These are phyloP conservation scores for Sesamia nonagrioides DNA, from an alignment of 1,140 invertebrate species.

Conservation along the genomic window DNA sequence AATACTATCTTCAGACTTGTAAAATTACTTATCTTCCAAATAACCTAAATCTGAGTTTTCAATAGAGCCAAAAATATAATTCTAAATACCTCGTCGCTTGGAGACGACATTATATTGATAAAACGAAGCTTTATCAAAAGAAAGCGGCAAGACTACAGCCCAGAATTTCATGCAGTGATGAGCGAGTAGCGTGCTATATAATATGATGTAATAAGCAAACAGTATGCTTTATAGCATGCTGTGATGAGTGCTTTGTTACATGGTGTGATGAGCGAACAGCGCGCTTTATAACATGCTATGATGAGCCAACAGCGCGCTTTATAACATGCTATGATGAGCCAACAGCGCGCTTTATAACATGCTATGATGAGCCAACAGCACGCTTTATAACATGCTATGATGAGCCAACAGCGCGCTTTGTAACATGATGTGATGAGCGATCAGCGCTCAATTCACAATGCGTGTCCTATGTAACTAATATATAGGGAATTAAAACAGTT, in stretches of 20 bases:
- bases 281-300: no score
- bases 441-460: no score
- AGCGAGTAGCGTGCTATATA: background rate
- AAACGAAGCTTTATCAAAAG: conserved; percentile 9
- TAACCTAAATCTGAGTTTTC: background rate
- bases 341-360: no score
- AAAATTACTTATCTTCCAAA: background rate
- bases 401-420: no score
- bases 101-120: conserved; percentile 4
- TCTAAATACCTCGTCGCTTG: background rate
- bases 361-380: no score
- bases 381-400: no score
- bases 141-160: background rate
- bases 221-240: no score
- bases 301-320: background rate
- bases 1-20: background rate
- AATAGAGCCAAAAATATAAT: background rate
- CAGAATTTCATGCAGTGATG: background rate
- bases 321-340: background rate
- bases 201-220: background rate
- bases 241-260: no score
- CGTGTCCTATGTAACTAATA: no score
- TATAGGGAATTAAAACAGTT: no score
- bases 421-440: no score
- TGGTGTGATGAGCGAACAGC: no score